Evolutionary conservation across 1,140 invertebrate species (phyloP).

Genomic region (Pygmarrhopalites habei): DNA sequence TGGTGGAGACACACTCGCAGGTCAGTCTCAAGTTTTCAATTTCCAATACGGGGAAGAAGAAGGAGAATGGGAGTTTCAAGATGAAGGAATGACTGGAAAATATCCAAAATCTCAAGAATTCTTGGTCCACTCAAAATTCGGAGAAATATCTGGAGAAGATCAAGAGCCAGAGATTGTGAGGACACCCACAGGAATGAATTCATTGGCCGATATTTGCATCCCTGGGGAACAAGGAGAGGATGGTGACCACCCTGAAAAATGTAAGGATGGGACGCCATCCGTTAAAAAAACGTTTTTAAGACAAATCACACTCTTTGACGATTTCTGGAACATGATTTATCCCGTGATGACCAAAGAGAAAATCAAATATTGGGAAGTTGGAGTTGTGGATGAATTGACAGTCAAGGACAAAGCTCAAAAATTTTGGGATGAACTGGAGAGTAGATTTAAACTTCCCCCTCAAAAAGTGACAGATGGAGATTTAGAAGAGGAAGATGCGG

Average conservation of each 20-base stretch:
- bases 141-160: too few relatives aligned
- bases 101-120: too few relatives aligned
- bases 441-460: conserved; percentile 11
- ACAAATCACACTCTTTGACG: conserved; percentile 24
- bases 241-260: background rate
- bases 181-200: conserved; percentile 2
- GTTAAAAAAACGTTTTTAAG: conserved; percentile 20
- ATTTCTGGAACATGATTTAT: conserved; percentile 34
- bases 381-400: conserved; percentile 16
- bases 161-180: background rate
- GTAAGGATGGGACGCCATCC: background rate
- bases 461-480: conserved; percentile 10
- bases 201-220: background rate
- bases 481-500: conserved; percentile 25
- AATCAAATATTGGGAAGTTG: conserved; percentile 25
- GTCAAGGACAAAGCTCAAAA: conserved; percentile 13
- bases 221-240: background rate
- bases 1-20: too few relatives aligned
- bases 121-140: too few relatives aligned
- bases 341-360: conserved; percentile 25
- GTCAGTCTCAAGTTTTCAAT: too few relatives aligned
- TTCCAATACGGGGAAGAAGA: too few relatives aligned
- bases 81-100: too few relatives aligned
- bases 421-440: conserved; percentile 26
- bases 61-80: too few relatives aligned